Conservation (phyloP, 2,888 invertebrate species). For the Synergus japonicus region DNA sequence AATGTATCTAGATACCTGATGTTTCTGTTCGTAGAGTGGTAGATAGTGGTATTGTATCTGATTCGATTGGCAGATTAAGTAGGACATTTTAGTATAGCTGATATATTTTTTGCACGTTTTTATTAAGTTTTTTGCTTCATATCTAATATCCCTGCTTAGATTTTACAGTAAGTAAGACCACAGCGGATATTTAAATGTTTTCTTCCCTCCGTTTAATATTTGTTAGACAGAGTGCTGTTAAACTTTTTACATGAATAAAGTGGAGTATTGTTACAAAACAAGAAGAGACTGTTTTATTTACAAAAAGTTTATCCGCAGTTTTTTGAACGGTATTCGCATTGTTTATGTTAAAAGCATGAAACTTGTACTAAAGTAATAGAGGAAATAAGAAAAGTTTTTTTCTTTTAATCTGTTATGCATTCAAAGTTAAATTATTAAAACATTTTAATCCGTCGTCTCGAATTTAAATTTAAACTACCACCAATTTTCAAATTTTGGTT, state of each 20-base stretch:
- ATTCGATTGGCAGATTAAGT: conserved; percentile 27
- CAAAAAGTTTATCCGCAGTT: conserved; percentile 17
- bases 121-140: conserved; percentile 9
- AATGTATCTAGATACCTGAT: conserved; percentile 18
- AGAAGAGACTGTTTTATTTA: conserved; percentile 36
- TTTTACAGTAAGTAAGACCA: background rate
- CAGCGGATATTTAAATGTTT: conserved; percentile 20
- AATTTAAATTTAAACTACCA: background rate
- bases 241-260: conserved; percentile 69
- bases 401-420: too few species aligned
- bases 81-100: background rate
- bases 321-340: conserved; percentile 2
- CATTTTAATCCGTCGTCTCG: too few species aligned
- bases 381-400: background rate
- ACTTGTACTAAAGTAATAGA: background rate
- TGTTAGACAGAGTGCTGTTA: conserved; percentile 63
- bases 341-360: background rate
- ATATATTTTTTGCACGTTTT: background rate
- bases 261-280: conserved; percentile 60
- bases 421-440: background rate
- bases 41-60: conserved; percentile 17
- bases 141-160: background rate
- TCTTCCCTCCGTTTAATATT: conserved; percentile 50
- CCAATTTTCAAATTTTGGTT: background rate
- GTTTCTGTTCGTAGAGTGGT: conserved; percentile 8